Conservation (phyloP, 2,113 vertebrate species). For the Alethe diademata region DNA sequence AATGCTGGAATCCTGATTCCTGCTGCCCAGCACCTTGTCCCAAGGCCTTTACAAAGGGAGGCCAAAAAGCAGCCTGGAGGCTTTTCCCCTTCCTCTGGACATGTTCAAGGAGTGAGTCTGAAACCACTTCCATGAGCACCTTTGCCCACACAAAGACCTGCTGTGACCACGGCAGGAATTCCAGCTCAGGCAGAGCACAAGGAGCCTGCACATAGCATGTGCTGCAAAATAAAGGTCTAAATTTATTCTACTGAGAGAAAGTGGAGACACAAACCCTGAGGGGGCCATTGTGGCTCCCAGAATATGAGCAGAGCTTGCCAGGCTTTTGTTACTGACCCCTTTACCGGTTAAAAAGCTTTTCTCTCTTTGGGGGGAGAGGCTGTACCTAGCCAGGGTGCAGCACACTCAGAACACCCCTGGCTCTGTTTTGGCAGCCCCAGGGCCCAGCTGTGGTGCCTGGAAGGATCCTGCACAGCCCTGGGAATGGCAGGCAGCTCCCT, state of each 20-base stretch:
- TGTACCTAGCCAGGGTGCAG: not conserved
- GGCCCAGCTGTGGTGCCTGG: not conserved
- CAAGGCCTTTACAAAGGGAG: not conserved
- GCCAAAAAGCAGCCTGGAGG: not conserved
- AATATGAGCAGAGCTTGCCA: not conserved
- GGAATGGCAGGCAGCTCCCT: not conserved
- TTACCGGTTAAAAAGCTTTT: not conserved
- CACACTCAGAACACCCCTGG: not conserved
- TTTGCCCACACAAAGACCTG: not conserved
- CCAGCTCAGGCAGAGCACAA: not conserved
- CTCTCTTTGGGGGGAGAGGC: not conserved
- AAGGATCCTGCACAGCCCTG: not conserved
- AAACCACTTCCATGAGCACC: fast-evolving
- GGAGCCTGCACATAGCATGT: not conserved
- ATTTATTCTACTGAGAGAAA: not conserved
- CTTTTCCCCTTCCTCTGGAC: not conserved
- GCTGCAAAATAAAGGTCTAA: not conserved
- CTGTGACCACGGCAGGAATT: not conserved
- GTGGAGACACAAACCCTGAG: not conserved
- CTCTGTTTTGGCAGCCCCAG: not conserved
- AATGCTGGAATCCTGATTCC: not conserved
- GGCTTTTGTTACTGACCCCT: not conserved
- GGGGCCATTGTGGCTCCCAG: not conserved
- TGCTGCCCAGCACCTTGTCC: not conserved
- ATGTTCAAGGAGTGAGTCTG: not conserved